phyloP scores from a whole-genome alignment of 2,797 vertebrate genomes.

The Periophthalmus magnuspinnatus region DNA sequence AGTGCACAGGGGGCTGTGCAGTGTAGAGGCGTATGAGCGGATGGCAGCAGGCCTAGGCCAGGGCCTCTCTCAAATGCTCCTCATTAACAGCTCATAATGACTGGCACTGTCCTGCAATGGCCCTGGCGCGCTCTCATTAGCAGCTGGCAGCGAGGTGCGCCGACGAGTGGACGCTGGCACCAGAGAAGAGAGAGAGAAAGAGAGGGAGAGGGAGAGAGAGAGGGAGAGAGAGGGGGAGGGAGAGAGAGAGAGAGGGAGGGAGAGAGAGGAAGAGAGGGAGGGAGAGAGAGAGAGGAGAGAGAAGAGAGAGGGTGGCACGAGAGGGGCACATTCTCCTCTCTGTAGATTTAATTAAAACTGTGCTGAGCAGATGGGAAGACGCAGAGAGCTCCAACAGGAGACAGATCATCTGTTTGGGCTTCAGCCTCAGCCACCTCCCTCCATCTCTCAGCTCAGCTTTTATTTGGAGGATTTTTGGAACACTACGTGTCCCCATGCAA shows the following conservation, averaged over 20 bases:
- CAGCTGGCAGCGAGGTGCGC: constrained; percentile 87
- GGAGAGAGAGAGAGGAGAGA: constrained; percentile 37
- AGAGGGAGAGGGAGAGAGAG: too few species aligned
- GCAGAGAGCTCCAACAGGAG: constrained; percentile 91
- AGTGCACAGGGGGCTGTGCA: constrained; percentile 28
- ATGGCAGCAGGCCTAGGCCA: constrained; percentile 71
- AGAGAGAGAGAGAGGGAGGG: constrained; percentile 51
- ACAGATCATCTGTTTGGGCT: constrained; percentile 90
- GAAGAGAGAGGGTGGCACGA: constrained; percentile 53
- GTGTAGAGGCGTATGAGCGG: constrained; percentile 49
- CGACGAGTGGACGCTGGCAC: constrained; percentile 91
- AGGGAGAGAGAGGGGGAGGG: constrained; percentile 26
- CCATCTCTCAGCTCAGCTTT: constrained; percentile 39
- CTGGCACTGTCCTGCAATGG: constrained; percentile 77
- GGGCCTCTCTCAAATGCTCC: constrained; percentile 84
- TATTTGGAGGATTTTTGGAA: constrained; percentile 84
- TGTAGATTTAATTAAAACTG: constrained; percentile 99
- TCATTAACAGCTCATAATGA: constrained; percentile 94
- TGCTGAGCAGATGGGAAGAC: constrained; percentile 96
- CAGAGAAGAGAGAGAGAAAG: constrained; percentile 76
- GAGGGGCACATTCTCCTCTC: constrained; percentile 80
- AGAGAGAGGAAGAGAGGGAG: constrained; percentile 55
- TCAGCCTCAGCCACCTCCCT: constrained; percentile 49
- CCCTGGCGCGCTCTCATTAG: constrained; percentile 88
- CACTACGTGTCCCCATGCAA: constrained; percentile 70